Evolutionary conservation across 2,797 vertebrate genomes (phyloP), one percentile per base, ranked within the genome.

Genomic region (Enteromius mattozi): DNA sequence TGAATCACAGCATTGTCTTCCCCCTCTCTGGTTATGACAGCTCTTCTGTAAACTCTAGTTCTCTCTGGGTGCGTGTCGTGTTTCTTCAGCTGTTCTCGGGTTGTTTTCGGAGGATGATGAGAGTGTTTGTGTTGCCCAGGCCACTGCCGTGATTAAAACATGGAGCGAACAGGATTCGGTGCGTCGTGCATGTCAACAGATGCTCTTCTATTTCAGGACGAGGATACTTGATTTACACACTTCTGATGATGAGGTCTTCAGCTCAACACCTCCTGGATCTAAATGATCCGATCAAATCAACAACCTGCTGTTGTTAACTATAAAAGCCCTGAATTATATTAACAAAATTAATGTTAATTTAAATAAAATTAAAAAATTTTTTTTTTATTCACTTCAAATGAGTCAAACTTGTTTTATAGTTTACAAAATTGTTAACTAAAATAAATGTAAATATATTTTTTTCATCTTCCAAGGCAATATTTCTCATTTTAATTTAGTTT

Each of bases 181-280:
- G 86, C 71, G 74, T 74, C 21, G 69, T 81, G 80, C 89, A 90
- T 87, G 86, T 88, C 88, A 87, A 88, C 81, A 89, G 88, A 91
- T 89, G 88, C 86, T 21, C n/a, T 88, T 89, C 90, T 90, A 89
- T 91, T 91, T 91, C 88, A 72, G 87, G 88, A 66, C n/a, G 45
- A 63, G 59, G 81, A 86, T 79, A 82, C 27, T 87, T 88, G 63
- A 76, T 72, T 89, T 89, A 84, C 86, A 86, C 61, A 63, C 78
- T 21, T 78, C 78, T 79, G 33, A 82, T 80, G 65, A 77, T 84
- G 56, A 80, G 54, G 79, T 69, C 68, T 81, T 40, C 65, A 85
- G 78, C 72, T 83, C 78, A 86, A 84, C 87, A 78, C 81, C 83
- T 45, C 42, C 42, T 45, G 42, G 12, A 45, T 45, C 12, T 45